Evolutionary conservation across 2,888 invertebrate species (phyloP), one percentile per base, ranked within the genome.

Genomic region (Argyresthia goedartella): DNA sequence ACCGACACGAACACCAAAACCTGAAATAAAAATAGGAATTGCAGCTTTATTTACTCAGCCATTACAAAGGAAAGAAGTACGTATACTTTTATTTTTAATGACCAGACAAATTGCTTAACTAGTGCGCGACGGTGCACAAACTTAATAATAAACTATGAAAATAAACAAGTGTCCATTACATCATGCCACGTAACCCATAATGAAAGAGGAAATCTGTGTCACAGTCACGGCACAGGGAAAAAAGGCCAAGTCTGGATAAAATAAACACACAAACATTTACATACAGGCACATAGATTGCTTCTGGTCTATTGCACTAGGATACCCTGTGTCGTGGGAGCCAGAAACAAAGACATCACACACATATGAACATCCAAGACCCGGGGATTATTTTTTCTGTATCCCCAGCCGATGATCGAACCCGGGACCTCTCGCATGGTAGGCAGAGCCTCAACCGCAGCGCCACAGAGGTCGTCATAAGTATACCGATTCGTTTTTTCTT

Each of bases 111-210:
- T 48, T 36, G 48, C 36, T 15, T 9, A 48, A 48, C 36, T 14
- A 15, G 48, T 35, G 36, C 48, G 16, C 48, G 48, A 36, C 48
- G 44, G 1, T 10, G 33, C 47, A 34, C 33, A 10, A n/a, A 48
- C 14, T 15, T 14, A 15, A 44, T 44, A 44, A 64, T 64, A 59
- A 62, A 61, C 54, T 55, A 42, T 50, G 53, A 59, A 60, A 69
- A 67, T 66, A 64, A 66, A 60, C 55, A 55, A 52, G 63, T 67
- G 67, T 66, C 65, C 67, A 65, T 79, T 75, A 69, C 67, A 69
- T 71, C 69, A 68, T 61, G 61, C 72, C 69, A 73, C 71, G 75
- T 74, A 81, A 81, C 69, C 64, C 67, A 65, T 65, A n/a, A 66
- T 69, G 71, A 67, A 67, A 25, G 68, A 62, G 62, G 62, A 66